Evolutionary conservation across 2,113 vertebrate genomes (phyloP), one percentile per base, ranked within the genome.

Genomic region (Solenodon paradoxus): DNA sequence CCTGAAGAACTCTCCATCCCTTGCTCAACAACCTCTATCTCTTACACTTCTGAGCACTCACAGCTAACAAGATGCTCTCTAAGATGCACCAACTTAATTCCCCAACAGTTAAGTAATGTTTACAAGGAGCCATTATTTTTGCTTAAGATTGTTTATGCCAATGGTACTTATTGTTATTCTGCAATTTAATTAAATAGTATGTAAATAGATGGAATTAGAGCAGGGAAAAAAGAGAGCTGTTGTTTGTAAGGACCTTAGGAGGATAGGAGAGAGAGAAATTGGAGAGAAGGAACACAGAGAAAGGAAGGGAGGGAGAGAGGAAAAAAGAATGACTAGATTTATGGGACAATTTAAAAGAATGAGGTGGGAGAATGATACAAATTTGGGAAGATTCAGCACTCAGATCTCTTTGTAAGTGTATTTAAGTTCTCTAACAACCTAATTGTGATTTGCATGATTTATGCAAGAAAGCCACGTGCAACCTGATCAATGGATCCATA

Each of bases 191-290:
- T 87, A 61, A 72, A 38, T 16, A 71, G 8, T 9, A 59, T 66
- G 66, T 91, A 95, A 88, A 81, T 45, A 95, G 51, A 85, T 77
- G 59, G 51, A 90, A 45, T 38, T 45, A 13, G 9, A 75, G 28
- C 26, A 45, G 47, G 26, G 38, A 88, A 87, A 90, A 92, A 66
- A 96, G 80, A 42, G 2, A 35, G 3, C 72, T 79, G 42, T 11
- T 84, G 7, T 80, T 55, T 90, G 64, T 45, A 84, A 90, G 57
- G 92, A 88, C 63, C 17, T 61, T 35, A 61, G 64, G 35, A 53
- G 53, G 26, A 30, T 4, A 32, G 28, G n/a, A 17, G 42, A 55
- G 35, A 35, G 0, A 28, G 49, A 24, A 11, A 57, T 6, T 30
- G 7, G 59, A 9, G 22, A 32, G 80, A 8, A 63, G 9, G 57